A percentile compares a stretch with the other conserved stretches of the same genome.
phyloP scores from a whole-genome alignment of 2,113 vertebrate species.

The Thoracochromis brauschi region DNA sequence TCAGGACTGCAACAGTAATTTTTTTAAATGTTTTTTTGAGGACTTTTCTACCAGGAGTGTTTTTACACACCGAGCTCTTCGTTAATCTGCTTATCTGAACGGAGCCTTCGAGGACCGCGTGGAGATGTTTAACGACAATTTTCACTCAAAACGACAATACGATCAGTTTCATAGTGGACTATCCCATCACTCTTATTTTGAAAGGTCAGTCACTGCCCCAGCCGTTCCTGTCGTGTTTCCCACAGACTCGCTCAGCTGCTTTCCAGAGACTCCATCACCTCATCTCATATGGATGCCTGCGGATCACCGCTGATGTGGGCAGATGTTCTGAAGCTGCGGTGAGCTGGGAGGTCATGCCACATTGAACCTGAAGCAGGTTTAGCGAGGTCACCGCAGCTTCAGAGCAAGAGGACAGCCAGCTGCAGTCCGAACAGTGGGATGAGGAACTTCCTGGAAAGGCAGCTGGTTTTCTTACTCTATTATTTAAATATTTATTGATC shows the following conservation, averaged over 20 bases:
- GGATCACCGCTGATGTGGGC: background rate
- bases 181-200: background rate
- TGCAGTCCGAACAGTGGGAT: background rate
- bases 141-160: background rate
- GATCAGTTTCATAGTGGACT: background rate
- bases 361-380: background rate
- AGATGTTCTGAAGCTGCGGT: background rate
- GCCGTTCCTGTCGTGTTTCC: background rate
- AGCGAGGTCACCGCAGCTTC: background rate
- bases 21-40: fast-evolving
- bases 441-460: background rate
- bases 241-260: background rate
- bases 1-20: background rate
- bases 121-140: background rate
- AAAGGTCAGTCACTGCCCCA: background rate
- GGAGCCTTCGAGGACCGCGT: background rate
- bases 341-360: background rate
- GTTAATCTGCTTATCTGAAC: background rate
- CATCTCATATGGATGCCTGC: background rate
- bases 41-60: background rate
- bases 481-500: background rate
- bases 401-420: background rate
- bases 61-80: background rate
- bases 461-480: background rate
- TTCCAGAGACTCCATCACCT: background rate